Evolutionary conservation across 2,888 invertebrate species (phyloP).

Genomic region (Drosophila greeni): DNA sequence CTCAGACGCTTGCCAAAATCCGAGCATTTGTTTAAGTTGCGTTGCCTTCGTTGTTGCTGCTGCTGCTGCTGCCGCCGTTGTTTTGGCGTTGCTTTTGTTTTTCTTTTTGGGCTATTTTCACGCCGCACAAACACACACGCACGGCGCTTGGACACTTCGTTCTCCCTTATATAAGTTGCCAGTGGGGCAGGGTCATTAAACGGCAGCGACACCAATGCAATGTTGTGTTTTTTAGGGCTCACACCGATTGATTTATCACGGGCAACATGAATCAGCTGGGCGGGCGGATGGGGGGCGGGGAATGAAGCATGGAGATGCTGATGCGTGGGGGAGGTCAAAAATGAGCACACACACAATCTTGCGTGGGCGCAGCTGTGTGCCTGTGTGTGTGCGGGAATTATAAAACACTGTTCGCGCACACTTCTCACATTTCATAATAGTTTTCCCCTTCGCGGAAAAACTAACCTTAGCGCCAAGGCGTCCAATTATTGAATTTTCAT

Average conservation of each 20-base stretch:
- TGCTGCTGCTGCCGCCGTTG: slow-evolving; percentile 5
- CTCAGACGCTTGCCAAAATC: slow-evolving; percentile 63
- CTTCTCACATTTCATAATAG: slow-evolving; percentile 67
- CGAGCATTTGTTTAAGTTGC: slow-evolving; percentile 66
- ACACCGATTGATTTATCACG: slow-evolving; percentile 38
- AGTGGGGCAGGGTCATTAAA: slow-evolving; percentile 73
- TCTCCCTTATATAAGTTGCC: slow-evolving; percentile 63
- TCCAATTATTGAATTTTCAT: slow-evolving; percentile 73
- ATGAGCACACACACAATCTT: slow-evolving; percentile 38
- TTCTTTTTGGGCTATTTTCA: slow-evolving; percentile 59
- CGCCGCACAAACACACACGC: slow-evolving; percentile 56
- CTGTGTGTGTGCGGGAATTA: slow-evolving; percentile 49
- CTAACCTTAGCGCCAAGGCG: slow-evolving; percentile 58
- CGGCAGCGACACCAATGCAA: slow-evolving; percentile 62
- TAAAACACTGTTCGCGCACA: slow-evolving; percentile 61
- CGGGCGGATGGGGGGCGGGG: slow-evolving; percentile 3
- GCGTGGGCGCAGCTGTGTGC: slow-evolving; percentile 59
- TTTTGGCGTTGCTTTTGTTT: slow-evolving; percentile 27
- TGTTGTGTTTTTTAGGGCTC: slow-evolving; percentile 35
- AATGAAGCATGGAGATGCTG: slow-evolving; percentile 19
- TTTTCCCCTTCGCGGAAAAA: slow-evolving; percentile 29
- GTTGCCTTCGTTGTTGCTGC: slow-evolving; percentile 47
- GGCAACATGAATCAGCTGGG: slow-evolving; percentile 65
- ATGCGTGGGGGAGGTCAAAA: slow-evolving; percentile 67
- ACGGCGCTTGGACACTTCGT: slow-evolving; percentile 25